Conservation (phyloP, 92 coral and sea anemone species). For the Galaxea fascicularis region DNA sequence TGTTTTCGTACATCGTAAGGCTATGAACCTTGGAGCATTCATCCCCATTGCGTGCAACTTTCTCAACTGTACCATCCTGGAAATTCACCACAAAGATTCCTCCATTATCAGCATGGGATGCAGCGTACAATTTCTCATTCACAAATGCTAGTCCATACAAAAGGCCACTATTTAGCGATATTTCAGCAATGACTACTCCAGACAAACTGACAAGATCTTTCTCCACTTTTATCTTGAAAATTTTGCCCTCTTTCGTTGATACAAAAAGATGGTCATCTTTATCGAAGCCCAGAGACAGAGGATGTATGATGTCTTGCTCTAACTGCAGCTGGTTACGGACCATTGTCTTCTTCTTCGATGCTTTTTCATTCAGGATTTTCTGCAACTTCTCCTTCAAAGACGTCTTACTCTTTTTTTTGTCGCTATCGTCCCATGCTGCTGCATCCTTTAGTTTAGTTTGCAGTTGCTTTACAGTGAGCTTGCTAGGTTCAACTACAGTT, state of each 20-base stretch:
- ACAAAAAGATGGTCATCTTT: constrained; percentile 28
- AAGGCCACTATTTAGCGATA: constrained; percentile 41
- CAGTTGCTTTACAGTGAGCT: constrained; percentile 17
- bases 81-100: constrained; percentile 36
- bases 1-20: not conserved
- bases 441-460: constrained; percentile 5
- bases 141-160: constrained; percentile 53
- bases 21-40: constrained; percentile 36
- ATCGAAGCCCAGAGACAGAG: constrained; percentile 32
- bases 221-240: constrained; percentile 40
- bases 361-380: constrained; percentile 36
- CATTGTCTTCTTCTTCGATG: constrained; percentile 14
- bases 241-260: constrained; percentile 18
- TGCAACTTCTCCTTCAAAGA: constrained; percentile 34
- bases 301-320: constrained; percentile 25
- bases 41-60: constrained; percentile 34
- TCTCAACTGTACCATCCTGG: constrained; percentile 40
- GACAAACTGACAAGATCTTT: constrained; percentile 35
- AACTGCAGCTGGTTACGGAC: constrained; percentile 35
- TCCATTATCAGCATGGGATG: constrained; percentile 44
- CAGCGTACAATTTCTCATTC: constrained; percentile 25
- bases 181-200: constrained; percentile 29
- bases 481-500: constrained; percentile 47
- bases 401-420: constrained; percentile 9
- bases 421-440: constrained; percentile 7